Base-by-base conservation (phyloP, 35 echinoderm and acorn worm species). In the Apostichopus californicus region DNA sequence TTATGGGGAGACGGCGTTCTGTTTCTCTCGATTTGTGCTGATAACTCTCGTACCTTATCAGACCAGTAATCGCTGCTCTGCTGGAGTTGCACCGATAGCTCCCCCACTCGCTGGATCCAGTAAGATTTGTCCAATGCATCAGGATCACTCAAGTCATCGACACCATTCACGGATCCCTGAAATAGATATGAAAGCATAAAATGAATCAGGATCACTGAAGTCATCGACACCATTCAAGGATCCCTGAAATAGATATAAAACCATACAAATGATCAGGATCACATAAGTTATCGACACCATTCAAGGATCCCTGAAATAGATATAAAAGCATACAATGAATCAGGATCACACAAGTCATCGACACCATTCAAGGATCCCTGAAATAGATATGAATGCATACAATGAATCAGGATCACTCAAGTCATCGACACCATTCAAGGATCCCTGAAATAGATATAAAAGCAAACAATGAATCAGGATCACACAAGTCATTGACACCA, bases 11-110 rank as follows among this genome's bases (percentile, higher is more conserved):
- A 95, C 7, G 94, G 94, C 5, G 90, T 95, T 78, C 75, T 65
- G 57, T 92, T 79, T 58, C 82, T 86, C 63, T 91, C 87, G 21
- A 93, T 90, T 9, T 96, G 95, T 13, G 88, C 68, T 11, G 95
- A 96, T 79, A 96, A 56, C 10, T 93, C 95, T 14, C 92, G 92
- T 4, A 96, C 95, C 68, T 96, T 96, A 2, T 93, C 95, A 7
- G 92, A 96, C 95, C 95, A 96, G 77, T 93, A 96, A 12, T 96
- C 95, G 57, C 95, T 96, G 60, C 95, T 96, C 75, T 96, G 95
- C 83, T 96, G 95, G 6, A 96, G 88, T 73, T 96, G 95, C 0
- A 96, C 87, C 17, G 95, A 96, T 15, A 96, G 92, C 21, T 96
- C 95, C 9, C 95, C 95, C 8, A 96, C 95, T 68, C 95, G 78